These are phyloP conservation scores for Pomacea maculata DNA, from an alignment of 1,140 invertebrate genomes.

Conservation along the genomic window DNA sequence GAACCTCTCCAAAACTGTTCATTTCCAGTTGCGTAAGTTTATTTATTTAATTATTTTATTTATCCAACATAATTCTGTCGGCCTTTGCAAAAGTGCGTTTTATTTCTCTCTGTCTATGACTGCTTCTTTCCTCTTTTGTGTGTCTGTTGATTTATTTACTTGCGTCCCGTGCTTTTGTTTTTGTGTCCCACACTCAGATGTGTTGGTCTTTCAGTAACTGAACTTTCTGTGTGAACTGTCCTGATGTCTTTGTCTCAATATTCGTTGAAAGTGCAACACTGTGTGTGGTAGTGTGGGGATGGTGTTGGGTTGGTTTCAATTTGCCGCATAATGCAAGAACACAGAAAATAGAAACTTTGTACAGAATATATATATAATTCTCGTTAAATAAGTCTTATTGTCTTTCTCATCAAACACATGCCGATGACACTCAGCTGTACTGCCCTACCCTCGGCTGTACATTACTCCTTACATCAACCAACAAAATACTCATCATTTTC, in stretches of 20 bases:
- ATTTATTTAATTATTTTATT: no score
- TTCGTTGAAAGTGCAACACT: no score
- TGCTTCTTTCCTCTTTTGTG: neutral
- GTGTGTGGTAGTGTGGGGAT: no score
- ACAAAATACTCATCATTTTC: neutral
- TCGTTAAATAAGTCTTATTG: neutral
- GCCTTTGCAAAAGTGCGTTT: neutral
- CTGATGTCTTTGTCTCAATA: neutral
- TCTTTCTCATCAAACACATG: no score
- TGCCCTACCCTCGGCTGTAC: no score
- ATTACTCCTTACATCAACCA: neutral
- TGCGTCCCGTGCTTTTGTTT: neutral
- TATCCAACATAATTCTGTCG: no score
- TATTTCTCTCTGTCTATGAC: neutral
- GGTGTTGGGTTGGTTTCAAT: neutral
- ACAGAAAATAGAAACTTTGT: neutral
- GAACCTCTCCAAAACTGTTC: no score
- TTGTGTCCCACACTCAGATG: neutral
- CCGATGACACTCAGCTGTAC: no score
- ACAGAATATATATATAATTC: neutral
- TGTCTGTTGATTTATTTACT: neutral
- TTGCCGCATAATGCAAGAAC: neutral
- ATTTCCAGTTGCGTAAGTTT: no score
- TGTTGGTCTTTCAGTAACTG: neutral
- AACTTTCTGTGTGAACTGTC: neutral